A percentile compares a stretch with the other conserved stretches of the same genome.
These are phyloP conservation scores for Rhea americana DNA, from an alignment of 2,113 vertebrate genomes.

Conservation along the genomic window DNA sequence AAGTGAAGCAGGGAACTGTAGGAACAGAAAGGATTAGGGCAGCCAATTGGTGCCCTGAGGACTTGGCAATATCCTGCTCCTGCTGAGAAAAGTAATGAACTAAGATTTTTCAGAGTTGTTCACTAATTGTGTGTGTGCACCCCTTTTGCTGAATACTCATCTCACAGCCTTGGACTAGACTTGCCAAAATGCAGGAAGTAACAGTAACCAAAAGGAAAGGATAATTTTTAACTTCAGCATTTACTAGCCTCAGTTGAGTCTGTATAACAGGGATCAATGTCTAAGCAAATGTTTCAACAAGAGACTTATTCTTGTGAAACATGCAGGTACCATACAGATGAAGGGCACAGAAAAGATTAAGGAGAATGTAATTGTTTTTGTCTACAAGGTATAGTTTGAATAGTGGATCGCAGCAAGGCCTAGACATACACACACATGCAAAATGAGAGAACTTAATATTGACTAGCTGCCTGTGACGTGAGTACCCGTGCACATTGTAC, in stretches of 20 bases:
- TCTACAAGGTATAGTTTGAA: not conserved
- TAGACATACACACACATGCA: not conserved
- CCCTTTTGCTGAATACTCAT: not conserved
- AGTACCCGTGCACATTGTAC: no score
- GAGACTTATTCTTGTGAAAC: not conserved
- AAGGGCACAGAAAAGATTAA: not conserved
- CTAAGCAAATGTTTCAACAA: not conserved
- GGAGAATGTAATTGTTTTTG: not conserved
- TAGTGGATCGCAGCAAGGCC: not conserved
- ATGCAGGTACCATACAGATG: not conserved
- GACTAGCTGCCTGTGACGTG: not conserved
- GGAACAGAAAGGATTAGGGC: constrained; percentile 45
- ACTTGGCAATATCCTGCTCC: constrained; percentile 3
- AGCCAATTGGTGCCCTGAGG: constrained; percentile 18
- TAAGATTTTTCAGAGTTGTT: not conserved
- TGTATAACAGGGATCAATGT: fast-evolving
- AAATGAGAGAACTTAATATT: not conserved
- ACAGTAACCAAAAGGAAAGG: fast-evolving
- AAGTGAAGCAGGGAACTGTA: constrained; percentile 2
- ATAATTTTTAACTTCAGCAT: fast-evolving
- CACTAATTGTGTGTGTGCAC: not conserved
- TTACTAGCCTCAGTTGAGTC: not conserved
- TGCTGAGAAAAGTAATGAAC: not conserved
- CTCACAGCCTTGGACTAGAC: not conserved
- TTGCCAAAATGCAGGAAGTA: not conserved